These are phyloP conservation scores for Meteorus sp. DNA, from an alignment of 1,140 invertebrate species.

Conservation along the genomic window DNA sequence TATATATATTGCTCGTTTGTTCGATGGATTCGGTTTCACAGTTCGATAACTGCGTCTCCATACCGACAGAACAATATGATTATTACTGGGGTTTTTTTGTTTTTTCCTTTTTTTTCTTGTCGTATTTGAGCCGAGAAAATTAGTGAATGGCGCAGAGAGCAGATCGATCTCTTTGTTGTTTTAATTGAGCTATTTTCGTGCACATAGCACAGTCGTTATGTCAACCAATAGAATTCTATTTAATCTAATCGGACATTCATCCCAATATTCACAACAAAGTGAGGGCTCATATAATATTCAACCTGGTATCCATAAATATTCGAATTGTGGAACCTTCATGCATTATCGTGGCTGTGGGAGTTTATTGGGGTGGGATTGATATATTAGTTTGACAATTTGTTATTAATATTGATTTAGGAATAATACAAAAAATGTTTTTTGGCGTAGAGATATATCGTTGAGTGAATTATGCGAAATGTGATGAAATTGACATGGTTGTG, in stretches of 20 bases:
- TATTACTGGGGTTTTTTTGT: conserved; percentile 5
- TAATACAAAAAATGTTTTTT: too few relatives aligned
- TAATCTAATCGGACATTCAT: conserved; percentile 12
- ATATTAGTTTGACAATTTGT: too few relatives aligned
- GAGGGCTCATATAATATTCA: too few relatives aligned
- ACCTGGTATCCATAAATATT: too few relatives aligned
- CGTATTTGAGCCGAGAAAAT: conserved; percentile 3
- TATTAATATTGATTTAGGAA: too few relatives aligned
- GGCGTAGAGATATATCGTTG: too few relatives aligned
- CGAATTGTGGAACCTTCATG: too few relatives aligned
- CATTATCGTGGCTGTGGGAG: too few relatives aligned
- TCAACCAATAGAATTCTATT: conserved; percentile 1
- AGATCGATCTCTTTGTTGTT: conserved; percentile 8
- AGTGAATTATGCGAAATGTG: too few relatives aligned
- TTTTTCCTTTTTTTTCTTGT: neutral
- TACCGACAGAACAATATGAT: conserved; percentile 3
- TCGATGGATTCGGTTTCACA: conserved; percentile 6
- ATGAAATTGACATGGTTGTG: too few relatives aligned
- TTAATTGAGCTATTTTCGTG: conserved; percentile 12
- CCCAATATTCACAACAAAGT: conserved; percentile 10
- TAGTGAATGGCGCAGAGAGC: conserved; percentile 2
- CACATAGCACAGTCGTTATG: neutral
- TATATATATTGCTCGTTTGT: conserved; percentile 10
- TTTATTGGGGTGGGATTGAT: too few relatives aligned
- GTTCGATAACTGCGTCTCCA: conserved; percentile 9